Evolutionary conservation across 2,113 vertebrate genomes (phyloP), one percentile per base, ranked within the genome.

Genomic region (Eulemur macaco): DNA sequence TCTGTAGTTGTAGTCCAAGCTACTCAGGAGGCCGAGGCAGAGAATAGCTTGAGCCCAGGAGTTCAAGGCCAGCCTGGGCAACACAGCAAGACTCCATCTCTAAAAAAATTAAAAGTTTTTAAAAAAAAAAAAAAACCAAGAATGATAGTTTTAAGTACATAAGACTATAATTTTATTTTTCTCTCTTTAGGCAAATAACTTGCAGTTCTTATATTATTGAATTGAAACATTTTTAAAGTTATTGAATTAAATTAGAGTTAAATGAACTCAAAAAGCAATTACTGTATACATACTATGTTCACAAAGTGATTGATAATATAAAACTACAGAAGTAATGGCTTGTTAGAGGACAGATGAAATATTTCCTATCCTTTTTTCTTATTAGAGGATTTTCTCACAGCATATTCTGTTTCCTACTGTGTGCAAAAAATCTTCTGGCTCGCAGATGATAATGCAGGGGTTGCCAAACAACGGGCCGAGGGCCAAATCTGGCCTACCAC

Each of bases 301-400:
- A 84, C 21, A 60, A 86, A 78, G 23, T 82, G 25, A 69, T 0
- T 34, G 6, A 47, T n/a, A 94, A 47, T 14, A 0, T 39, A 63
- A 54, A 93, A 37, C 39, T 87, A 13, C 1, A 58, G 31, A 92
- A 81, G 20, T 50, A 58, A 39, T 23, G 18, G 1, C 39, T 84
- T 34, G 31, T 78, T 86, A 25, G 29, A 78, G 52, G 47, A 13
- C 4, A 68, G 5, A 29, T 64, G 66, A 66, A 82, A 68, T 52
- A 78, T 92, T n/a, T 56, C 14, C 39, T 27, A 23, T 54, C 21
- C 90, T 86, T 68, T 68, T 34, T 60, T 42, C 89, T 50, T 86
- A 73, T 52, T 90, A 84, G 95, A 42, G 8, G 56, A 81, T 74
- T 76, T 69, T 88, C 84, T 96, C 20, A n/a, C 37, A 87, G 71